These are phyloP conservation scores for Pangasius djambal DNA, from an alignment of 2,797 vertebrate genomes.

Conservation along the genomic window DNA sequence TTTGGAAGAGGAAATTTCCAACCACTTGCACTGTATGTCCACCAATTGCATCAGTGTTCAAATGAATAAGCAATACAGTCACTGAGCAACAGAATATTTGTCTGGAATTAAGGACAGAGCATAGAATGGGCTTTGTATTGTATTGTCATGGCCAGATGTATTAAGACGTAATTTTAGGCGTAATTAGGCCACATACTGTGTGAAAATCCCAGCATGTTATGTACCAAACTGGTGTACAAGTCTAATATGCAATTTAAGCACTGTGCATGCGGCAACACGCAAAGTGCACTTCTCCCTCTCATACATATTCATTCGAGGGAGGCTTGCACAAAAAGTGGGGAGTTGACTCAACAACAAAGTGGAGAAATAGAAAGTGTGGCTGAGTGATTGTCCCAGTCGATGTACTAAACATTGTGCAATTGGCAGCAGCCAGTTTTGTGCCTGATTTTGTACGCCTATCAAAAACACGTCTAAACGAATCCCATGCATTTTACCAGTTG, in stretches of 20 bases:
- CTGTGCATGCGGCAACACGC: background rate
- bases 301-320: conserved; percentile 5
- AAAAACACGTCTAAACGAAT: background rate
- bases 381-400: background rate
- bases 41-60: conserved; percentile 19
- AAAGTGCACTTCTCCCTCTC: conserved; percentile 1
- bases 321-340: background rate
- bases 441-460: background rate
- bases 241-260: conserved; percentile 15
- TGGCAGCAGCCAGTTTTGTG: background rate
- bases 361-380: background rate
- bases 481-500: background rate
- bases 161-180: background rate
- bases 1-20: conserved; percentile 14
- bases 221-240: background rate
- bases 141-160: conserved; percentile 5
- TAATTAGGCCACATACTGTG: conserved; percentile 17
- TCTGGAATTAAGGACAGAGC: conserved; percentile 9
- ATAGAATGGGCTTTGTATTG: background rate
- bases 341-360: background rate
- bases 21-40: background rate
- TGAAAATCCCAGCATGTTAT: background rate
- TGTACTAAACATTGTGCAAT: background rate
- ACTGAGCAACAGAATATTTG: conserved; percentile 18
- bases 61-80: conserved; percentile 6